Conservation (phyloP, 2,113 vertebrate genomes). For the Neolamprologus tretocephalus region DNA sequence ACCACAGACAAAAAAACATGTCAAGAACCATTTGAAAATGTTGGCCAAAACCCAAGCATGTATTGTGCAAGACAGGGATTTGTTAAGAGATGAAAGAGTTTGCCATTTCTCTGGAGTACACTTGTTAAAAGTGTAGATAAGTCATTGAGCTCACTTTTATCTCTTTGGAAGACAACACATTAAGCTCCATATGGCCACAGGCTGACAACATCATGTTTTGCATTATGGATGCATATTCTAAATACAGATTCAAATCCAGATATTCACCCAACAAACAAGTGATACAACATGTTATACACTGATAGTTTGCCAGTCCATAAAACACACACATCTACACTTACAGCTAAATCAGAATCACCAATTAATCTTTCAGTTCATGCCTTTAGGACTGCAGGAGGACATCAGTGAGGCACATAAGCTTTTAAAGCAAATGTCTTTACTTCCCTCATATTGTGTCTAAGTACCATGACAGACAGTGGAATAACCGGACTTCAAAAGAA, state of each 20-base stretch:
- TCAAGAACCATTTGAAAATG: background rate
- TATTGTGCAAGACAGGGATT: background rate
- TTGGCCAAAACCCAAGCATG: background rate
- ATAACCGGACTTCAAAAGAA: background rate
- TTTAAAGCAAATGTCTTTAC: background rate
- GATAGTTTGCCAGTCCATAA: background rate
- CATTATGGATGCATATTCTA: background rate
- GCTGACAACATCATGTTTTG: background rate
- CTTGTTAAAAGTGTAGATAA: conserved; percentile 22
- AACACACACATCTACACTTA: background rate
- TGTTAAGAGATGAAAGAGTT: background rate
- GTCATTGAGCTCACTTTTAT: conserved; percentile 1
- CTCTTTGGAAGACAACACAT: conserved; percentile 10
- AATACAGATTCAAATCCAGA: background rate
- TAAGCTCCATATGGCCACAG: background rate
- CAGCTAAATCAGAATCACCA: background rate
- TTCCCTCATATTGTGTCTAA: background rate
- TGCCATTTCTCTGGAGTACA: conserved; percentile 9
- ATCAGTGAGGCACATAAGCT: background rate
- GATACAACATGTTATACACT: background rate
- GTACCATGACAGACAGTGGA: background rate
- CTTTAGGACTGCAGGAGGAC: background rate
- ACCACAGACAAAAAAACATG: background rate
- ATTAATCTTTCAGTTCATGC: background rate
- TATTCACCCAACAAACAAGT: background rate